Percentiles rank a stretch among this genome's conserved stretches.
These are phyloP conservation scores for Melanargia galathea DNA, from an alignment of 2,888 invertebrate genomes.

Conservation along the genomic window DNA sequence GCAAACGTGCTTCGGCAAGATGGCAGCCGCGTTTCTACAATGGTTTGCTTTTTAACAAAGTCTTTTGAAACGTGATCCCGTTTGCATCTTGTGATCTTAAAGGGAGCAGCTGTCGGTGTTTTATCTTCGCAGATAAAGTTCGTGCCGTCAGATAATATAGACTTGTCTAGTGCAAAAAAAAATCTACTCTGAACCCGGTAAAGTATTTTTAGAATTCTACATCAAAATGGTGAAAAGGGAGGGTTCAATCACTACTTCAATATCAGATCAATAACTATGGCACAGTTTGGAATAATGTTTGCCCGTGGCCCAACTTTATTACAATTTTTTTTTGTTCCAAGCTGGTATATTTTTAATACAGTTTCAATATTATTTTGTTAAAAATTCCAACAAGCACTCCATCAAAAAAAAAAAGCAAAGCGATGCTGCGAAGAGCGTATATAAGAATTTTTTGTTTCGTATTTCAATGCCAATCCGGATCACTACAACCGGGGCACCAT, in stretches of 20 bases:
- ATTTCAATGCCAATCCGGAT: conserved; percentile 13
- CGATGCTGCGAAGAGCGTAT: background rate
- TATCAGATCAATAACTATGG: too few relatives aligned
- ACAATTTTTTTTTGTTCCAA: too few relatives aligned
- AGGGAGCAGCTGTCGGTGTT: conserved; percentile 16
- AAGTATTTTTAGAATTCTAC: too few relatives aligned
- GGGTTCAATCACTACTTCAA: too few relatives aligned
- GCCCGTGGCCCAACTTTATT: too few relatives aligned
- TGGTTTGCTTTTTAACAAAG: conserved; percentile 7
- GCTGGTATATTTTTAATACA: too few relatives aligned
- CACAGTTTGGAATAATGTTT: background rate
- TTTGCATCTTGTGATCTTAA: conserved; percentile 15
- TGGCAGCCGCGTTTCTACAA: background rate
- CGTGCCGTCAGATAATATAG: conserved; percentile 2
- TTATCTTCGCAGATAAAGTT: conserved; percentile 13
- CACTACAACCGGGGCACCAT: conserved; percentile 1
- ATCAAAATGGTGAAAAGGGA: too few relatives aligned
- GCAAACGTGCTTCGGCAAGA: background rate
- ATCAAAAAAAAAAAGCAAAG: background rate
- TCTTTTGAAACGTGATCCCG: conserved; percentile 19
- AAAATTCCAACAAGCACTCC: too few relatives aligned
- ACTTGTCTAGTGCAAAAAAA: background rate
- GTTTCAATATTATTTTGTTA: too few relatives aligned
- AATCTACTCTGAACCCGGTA: background rate
- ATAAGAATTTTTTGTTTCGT: conserved; percentile 13